A percentile compares a stretch with the other conserved stretches of the same genome.
Conservation (phyloP, 1,140 invertebrate genomes). For the Lepidurus couesii region DNA sequence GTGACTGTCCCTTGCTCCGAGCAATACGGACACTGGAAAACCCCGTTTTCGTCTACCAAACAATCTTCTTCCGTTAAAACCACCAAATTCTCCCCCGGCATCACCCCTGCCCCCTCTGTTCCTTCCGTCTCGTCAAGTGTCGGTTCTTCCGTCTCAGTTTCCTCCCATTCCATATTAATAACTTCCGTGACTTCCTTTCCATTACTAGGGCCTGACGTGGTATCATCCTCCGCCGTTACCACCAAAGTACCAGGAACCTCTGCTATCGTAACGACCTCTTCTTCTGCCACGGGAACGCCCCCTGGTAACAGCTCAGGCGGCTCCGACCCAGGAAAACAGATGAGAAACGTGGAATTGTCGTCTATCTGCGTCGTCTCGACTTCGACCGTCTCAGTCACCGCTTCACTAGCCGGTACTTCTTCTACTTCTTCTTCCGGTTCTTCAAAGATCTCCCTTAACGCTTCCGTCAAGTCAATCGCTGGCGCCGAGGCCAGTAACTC, state of each 20-base stretch:
- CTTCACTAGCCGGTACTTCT: not conserved
- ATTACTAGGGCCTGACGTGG: not conserved
- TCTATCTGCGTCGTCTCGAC: not conserved
- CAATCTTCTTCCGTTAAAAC: constrained; percentile 2
- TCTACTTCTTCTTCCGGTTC: not conserved
- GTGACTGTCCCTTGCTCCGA: not conserved
- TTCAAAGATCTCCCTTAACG: not conserved
- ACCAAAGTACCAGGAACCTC: not conserved
- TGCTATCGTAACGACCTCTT: not conserved
- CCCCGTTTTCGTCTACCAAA: not conserved
- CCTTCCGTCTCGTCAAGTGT: not conserved
- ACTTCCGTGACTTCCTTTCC: too few relatives aligned
- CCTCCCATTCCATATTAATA: not conserved
- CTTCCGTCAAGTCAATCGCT: not conserved
- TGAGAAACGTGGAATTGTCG: not conserved
- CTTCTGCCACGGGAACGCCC: not conserved
- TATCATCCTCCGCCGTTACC: not conserved
- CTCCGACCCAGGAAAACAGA: not conserved
- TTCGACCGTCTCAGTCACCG: not conserved
- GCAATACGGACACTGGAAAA: not conserved
- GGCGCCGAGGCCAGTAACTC: not conserved
- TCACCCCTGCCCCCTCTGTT: not conserved
- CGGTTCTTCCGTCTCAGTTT: not conserved
- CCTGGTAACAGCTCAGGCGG: not conserved
- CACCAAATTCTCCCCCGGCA: not conserved